Evolutionary conservation across 2,797 vertebrate genomes (phyloP).

Genomic region (Neosilurus hyrtlii): DNA sequence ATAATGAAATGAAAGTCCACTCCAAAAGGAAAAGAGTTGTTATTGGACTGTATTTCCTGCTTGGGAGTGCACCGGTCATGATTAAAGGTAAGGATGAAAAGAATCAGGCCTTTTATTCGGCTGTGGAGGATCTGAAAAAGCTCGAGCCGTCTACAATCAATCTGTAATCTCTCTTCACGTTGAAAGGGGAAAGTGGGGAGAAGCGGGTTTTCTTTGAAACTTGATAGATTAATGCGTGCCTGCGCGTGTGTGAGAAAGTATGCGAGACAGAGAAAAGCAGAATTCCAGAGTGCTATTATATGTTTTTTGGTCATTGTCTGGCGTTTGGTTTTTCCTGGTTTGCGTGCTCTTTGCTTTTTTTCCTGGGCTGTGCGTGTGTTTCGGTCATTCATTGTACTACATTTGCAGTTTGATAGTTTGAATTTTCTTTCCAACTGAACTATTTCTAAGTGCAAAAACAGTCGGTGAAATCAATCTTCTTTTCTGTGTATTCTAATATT

Average conservation of each 20-base stretch:
- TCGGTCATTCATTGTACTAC: neutral
- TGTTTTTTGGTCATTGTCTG: conserved; percentile 20
- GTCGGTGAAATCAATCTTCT: neutral
- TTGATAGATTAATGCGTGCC: conserved; percentile 27
- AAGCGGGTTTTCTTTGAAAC: conserved; percentile 30
- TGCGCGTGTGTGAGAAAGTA: neutral
- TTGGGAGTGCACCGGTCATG: conserved; percentile 36
- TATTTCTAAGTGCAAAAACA: neutral
- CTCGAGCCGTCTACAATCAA: conserved; percentile 24
- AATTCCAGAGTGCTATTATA: conserved; percentile 19
- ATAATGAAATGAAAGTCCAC: conserved; percentile 26
- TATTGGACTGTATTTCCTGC: conserved; percentile 34
- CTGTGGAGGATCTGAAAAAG: conserved; percentile 31
- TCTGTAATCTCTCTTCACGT: conserved; percentile 33
- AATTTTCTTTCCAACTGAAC: neutral
- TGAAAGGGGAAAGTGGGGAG: conserved; percentile 34
- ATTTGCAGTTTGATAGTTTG: neutral
- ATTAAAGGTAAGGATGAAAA: conserved; percentile 47
- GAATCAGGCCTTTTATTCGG: conserved; percentile 29
- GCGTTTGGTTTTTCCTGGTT: neutral
- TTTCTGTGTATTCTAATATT: neutral
- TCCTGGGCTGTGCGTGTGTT: neutral
- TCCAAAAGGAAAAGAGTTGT: conserved; percentile 37
- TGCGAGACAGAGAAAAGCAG: neutral
- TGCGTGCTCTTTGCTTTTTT: conserved; percentile 21